phyloP scores from a whole-genome alignment of 1,140 invertebrate genomes.

The Brachionus rubens region DNA sequence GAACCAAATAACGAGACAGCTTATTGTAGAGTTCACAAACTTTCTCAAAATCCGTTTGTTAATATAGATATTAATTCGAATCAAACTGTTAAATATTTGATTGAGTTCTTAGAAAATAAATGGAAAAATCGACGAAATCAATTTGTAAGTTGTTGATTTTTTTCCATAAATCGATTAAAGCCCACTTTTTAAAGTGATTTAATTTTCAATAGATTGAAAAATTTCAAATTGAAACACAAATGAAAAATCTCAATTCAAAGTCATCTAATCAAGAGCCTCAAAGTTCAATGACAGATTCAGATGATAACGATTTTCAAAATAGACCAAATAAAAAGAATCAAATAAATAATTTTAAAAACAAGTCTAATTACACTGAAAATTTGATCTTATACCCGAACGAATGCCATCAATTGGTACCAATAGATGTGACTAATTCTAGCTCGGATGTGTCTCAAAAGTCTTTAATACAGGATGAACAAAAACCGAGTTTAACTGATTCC shows the following conservation, averaged over 20 bases:
- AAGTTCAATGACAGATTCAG: conserved; percentile 28
- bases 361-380: not conserved
- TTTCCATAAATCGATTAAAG: no score
- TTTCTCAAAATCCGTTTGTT: conserved; percentile 39
- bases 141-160: not conserved
- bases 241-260: not conserved
- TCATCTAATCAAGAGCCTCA: not conserved
- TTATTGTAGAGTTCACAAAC: conserved; percentile 36
- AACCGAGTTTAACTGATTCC: no score
- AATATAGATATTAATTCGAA: not conserved
- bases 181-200: no score
- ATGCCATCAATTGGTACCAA: no score
- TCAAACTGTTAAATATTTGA: conserved; percentile 15
- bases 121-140: conserved; percentile 33
- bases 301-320: conserved; percentile 1
- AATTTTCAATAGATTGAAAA: not conserved
- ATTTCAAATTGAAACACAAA: conserved; percentile 22
- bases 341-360: not conserved
- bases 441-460: no score
- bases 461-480: no score
- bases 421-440: no score
- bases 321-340: not conserved
- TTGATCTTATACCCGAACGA: not conserved
- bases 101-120: conserved; percentile 35
- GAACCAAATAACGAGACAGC: conserved; percentile 27